A percentile compares a stretch with the other conserved stretches of the same genome.
Conservation (phyloP, 2,113 vertebrate genomes). For the Balaeniceps rex region DNA sequence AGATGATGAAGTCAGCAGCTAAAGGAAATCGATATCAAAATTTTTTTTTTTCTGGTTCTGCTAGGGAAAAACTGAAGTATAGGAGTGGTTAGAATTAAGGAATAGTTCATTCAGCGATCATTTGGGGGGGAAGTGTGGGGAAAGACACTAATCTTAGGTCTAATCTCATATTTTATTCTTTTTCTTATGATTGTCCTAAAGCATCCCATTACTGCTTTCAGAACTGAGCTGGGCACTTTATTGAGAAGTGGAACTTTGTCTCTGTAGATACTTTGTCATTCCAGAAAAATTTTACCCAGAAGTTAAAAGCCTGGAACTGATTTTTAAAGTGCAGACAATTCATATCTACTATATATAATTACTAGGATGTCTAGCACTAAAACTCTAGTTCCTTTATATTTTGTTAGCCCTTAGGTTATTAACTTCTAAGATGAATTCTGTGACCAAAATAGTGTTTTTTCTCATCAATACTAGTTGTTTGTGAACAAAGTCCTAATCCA, state of each 20-base stretch:
- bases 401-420: neutral
- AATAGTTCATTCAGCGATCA: neutral
- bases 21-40: neutral
- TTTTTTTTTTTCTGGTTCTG: neutral
- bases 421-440: neutral
- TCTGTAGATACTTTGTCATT: neutral
- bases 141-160: neutral
- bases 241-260: neutral
- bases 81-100: neutral
- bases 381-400: neutral
- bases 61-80: neutral
- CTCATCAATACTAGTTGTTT: neutral
- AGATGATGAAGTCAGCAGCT: neutral
- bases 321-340: neutral
- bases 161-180: neutral
- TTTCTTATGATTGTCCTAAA: neutral
- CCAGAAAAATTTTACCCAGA: neutral
- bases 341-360: neutral
- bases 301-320: neutral
- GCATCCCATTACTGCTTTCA: neutral
- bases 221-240: neutral
- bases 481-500: neutral
- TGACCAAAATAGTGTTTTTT: slow-evolving; percentile 25
- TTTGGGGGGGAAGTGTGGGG: neutral
- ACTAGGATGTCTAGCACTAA: neutral